Base-by-base conservation (phyloP, 2,113 vertebrate species). In the Daphoenositta chrysoptera region DNA sequence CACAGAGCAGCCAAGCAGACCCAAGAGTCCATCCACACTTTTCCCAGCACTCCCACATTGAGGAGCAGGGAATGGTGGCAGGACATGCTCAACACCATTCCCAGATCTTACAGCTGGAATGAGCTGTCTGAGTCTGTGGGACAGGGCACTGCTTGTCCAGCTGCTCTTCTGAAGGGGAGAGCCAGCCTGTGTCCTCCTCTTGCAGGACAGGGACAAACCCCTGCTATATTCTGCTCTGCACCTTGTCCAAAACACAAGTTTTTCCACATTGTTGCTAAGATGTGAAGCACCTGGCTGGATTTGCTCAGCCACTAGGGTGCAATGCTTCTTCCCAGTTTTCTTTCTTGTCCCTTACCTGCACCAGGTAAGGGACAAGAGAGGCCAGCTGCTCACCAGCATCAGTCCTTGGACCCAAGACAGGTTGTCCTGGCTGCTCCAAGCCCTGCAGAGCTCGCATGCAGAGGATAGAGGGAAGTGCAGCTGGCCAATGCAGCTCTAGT, bases 371-470 rank as follows among this genome's bases (percentile, higher is more conserved):
- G 31, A 90, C 26, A 72, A 57, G 26, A 82, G 37, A 58, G 42
- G 65, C 39, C 1, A 0, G 18, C 31, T 61, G 60, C 45, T 58
- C 58, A 65, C 16, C 33, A 68, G 47, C 56, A 81, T 61, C 50
- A 47, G 54, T 86, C 26, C 22, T 13, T 39, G 37, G 18, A 66
- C 48, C 23, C 30, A 54, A 82, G 37, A 8, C 1, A 1, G 26
- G 33, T 20, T 71, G 21, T 44, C 39, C 60, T 45, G 39, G 50
- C n/a, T 82, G 47, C 23, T 45, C 28, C 2, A 1, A 72, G 54
- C 11, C 12, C 71, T 57, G 28, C 6, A 89, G 45, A 44, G 42
- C 51, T 5, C 0, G 2, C 39, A 79, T 0, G 0, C 23, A 39
- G 33, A 61, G 50, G 22, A 63, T 0, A 72, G 15, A 81, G 18